Conservation (phyloP, 30 jellyfish, hydroid and myxozoan species). For the Chrysaora quinquecirrha region DNA sequence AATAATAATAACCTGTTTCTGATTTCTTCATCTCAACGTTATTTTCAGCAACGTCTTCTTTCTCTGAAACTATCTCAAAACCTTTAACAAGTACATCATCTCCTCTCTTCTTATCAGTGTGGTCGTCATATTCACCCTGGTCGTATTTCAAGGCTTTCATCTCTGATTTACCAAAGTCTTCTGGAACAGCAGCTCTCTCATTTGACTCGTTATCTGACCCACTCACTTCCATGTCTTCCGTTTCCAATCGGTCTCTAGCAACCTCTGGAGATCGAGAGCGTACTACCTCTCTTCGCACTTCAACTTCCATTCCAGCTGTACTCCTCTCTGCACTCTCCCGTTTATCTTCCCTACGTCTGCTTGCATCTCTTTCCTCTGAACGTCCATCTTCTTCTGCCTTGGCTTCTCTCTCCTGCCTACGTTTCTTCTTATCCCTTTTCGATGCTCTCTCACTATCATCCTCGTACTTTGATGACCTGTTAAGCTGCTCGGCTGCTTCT, state of each 20-base stretch:
- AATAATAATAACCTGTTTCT: too few relatives aligned
- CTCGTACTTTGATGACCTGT: not conserved
- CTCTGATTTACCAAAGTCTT: too few relatives aligned
- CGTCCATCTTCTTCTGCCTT: not conserved
- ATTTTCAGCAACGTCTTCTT: too few relatives aligned
- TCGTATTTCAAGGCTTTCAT: not conserved
- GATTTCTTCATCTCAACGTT: too few relatives aligned
- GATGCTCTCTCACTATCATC: not conserved
- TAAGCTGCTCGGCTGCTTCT: not conserved
- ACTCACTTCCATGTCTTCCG: not conserved
- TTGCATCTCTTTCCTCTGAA: not conserved
- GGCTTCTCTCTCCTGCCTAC: too few relatives aligned
- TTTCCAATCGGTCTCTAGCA: not conserved
- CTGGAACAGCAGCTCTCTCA: not conserved
- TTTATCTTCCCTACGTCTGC: too few relatives aligned
- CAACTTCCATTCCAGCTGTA: too few relatives aligned
- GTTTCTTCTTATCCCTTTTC: not conserved
- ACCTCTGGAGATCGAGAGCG: not conserved
- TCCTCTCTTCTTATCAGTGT: too few relatives aligned
- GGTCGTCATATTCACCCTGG: not conserved
- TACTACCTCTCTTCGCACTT: too few relatives aligned
- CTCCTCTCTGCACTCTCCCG: too few relatives aligned
- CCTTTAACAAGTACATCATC: too few relatives aligned
- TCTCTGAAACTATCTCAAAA: too few relatives aligned
- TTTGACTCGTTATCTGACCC: not conserved